Evolutionary conservation across 1,140 invertebrate genomes (phyloP).

Genomic region (Drosophila repletoides): DNA sequence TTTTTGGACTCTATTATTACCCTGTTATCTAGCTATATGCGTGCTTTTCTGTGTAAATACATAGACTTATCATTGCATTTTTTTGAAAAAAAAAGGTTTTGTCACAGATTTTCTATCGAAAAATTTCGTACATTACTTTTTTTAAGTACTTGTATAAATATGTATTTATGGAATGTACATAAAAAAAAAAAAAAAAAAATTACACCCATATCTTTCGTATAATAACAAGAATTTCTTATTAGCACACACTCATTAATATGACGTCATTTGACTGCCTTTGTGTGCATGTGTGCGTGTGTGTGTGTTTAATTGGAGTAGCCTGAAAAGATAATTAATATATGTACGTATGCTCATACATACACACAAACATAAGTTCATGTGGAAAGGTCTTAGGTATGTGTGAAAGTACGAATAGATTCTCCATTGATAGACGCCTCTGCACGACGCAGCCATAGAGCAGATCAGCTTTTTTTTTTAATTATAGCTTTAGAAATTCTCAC

Average conservation of each 20-base stretch:
- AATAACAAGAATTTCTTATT: slow-evolving; percentile 8
- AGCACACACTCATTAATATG: slow-evolving; percentile 27
- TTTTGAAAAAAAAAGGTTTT: slow-evolving; percentile 11
- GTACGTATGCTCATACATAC: no score
- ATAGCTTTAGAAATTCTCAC: no score
- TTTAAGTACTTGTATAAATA: no score
- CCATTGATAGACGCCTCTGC: slow-evolving; percentile 13
- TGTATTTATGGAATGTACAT: not conserved
- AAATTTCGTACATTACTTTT: not conserved
- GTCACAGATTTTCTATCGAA: slow-evolving; percentile 25
- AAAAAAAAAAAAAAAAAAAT: not conserved
- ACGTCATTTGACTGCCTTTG: slow-evolving; percentile 23
- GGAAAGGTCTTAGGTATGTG: slow-evolving; percentile 11
- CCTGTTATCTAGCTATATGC: not conserved
- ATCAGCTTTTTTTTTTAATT: no score
- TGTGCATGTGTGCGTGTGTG: slow-evolving; percentile 9
- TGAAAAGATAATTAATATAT: slow-evolving; percentile 29
- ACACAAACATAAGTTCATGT: no score
- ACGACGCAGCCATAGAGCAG: not conserved
- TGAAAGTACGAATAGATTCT: not conserved
- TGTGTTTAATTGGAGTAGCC: slow-evolving; percentile 17
- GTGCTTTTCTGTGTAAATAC: not conserved
- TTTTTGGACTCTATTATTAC: no score
- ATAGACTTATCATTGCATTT: slow-evolving; percentile 36
- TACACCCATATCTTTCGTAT: not conserved